A percentile compares a stretch with the other conserved stretches of the same genome.
phyloP scores from a whole-genome alignment of 2,113 vertebrate species.

The Chionodraco myersi region DNA sequence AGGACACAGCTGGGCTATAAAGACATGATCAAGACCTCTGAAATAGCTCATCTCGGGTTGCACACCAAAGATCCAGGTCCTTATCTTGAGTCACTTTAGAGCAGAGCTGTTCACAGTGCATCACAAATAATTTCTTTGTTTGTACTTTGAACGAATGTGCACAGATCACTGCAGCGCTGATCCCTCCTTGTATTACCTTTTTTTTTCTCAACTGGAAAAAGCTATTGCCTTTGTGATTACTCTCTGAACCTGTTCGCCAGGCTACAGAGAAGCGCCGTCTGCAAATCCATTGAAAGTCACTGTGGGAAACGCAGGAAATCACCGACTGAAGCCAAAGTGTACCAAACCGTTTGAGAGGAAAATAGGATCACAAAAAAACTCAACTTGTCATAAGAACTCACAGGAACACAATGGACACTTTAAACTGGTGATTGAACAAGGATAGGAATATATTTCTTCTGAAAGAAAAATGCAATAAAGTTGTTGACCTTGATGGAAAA shows the following conservation, averaged over 20 bases:
- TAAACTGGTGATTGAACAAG: background rate
- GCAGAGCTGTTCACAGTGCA: constrained; percentile 19
- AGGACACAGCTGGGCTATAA: background rate
- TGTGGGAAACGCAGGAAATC: constrained; percentile 40
- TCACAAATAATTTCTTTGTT: constrained; percentile 56
- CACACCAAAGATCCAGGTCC: background rate
- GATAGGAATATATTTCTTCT: constrained; percentile 15
- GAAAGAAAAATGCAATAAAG: constrained; percentile 15
- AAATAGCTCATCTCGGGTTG: background rate
- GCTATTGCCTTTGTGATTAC: constrained; percentile 54
- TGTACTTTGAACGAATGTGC: constrained; percentile 32
- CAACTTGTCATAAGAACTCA: constrained; percentile 32
- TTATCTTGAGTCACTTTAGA: constrained; percentile 33
- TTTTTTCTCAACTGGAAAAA: constrained; percentile 57
- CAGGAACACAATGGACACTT: background rate
- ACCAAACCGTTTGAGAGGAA: constrained; percentile 30
- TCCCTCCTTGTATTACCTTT: constrained; percentile 40
- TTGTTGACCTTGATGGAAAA: constrained; percentile 31
- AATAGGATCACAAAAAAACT: constrained; percentile 10
- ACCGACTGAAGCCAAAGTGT: constrained; percentile 34
- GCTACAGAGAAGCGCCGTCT: constrained; percentile 20
- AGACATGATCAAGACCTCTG: background rate
- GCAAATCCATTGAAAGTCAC: constrained; percentile 33
- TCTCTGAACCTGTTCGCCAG: constrained; percentile 22
- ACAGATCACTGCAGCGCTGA: constrained; percentile 36